Percentiles rank a stretch among this genome's conserved stretches.
Evolutionary conservation across 2,797 vertebrate species (phyloP).

Genomic region (Pseudochirops corinnae): DNA sequence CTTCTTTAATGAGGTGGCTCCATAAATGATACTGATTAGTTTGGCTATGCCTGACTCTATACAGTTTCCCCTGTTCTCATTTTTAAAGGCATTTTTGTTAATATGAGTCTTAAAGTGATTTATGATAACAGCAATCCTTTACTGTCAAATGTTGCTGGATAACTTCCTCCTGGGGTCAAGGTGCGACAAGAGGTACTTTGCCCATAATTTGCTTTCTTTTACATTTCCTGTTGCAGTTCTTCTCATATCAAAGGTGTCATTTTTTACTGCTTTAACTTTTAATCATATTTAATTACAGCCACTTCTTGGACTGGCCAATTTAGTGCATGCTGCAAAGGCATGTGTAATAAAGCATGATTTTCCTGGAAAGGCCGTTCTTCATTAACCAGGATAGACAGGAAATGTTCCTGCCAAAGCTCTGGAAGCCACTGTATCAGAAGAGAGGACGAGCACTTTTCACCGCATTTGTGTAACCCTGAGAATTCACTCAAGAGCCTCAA

Average conservation of each 20-base stretch:
- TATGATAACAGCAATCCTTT: slow-evolving; percentile 40
- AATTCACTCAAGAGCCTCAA: slow-evolving; percentile 31
- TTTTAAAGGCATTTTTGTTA: slow-evolving; percentile 63
- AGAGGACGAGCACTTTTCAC: neutral
- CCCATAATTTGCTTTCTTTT: slow-evolving; percentile 65
- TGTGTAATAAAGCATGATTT: slow-evolving; percentile 50
- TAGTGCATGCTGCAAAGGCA: slow-evolving; percentile 42
- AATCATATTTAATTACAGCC: slow-evolving; percentile 60
- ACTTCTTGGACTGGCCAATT: slow-evolving; percentile 59
- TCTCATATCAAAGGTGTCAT: slow-evolving; percentile 13
- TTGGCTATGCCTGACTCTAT: slow-evolving; percentile 49
- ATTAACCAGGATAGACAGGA: slow-evolving; percentile 63
- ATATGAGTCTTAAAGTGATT: slow-evolving; percentile 75
- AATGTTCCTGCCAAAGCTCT: slow-evolving; percentile 43
- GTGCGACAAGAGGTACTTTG: slow-evolving; percentile 32
- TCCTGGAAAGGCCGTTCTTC: slow-evolving; percentile 70
- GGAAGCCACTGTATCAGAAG: slow-evolving; percentile 20
- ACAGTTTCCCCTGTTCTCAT: slow-evolving; percentile 60
- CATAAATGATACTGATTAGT: slow-evolving; percentile 61
- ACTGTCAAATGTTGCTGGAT: slow-evolving; percentile 40
- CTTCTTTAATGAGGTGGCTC: slow-evolving; percentile 21
- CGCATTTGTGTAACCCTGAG: slow-evolving; percentile 55
- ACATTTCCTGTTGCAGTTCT: slow-evolving; percentile 68
- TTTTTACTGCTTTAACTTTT: slow-evolving; percentile 55
- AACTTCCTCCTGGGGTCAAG: slow-evolving; percentile 60